Evolutionary conservation across 2,797 vertebrate genomes (phyloP).

Genomic region (Buphagus erythrorhynchus): DNA sequence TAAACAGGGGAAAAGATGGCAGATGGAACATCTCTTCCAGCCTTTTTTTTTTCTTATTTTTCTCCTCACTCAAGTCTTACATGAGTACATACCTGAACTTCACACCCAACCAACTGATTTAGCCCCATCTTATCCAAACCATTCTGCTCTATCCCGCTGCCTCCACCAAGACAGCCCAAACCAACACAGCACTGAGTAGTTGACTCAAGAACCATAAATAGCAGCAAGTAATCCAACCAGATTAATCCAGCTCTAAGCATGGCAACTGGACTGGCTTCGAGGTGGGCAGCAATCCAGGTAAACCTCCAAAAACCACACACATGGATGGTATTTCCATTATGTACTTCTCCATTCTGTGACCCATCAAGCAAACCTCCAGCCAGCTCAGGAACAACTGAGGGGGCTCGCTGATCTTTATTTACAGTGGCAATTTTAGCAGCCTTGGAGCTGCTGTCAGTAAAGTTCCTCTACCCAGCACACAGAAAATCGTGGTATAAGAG

Average conservation of each 20-base stretch:
- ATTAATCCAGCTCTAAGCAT: neutral
- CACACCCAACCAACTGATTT: neutral
- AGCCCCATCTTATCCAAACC: neutral
- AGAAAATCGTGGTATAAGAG: neutral
- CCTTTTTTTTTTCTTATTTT: neutral
- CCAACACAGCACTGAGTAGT: neutral
- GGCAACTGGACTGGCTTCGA: neutral
- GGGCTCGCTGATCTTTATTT: neutral
- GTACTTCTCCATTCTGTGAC: neutral
- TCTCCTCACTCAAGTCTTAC: neutral
- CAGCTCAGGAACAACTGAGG: neutral
- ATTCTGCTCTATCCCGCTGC: neutral
- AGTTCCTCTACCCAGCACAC: neutral
- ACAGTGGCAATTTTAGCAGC: neutral
- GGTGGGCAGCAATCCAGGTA: neutral
- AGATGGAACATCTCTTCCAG: neutral
- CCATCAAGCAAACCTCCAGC: neutral
- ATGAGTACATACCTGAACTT: neutral
- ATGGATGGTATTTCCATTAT: neutral
- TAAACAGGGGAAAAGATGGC: neutral
- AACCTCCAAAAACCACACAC: neutral
- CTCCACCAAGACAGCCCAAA: neutral
- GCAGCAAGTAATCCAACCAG: conserved; percentile 31
- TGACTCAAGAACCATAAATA: conserved; percentile 22
- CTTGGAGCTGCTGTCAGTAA: neutral